Evolutionary conservation across 2,888 invertebrate species (phyloP), one percentile per base, ranked within the genome.

Genomic region (Thereva unica): DNA sequence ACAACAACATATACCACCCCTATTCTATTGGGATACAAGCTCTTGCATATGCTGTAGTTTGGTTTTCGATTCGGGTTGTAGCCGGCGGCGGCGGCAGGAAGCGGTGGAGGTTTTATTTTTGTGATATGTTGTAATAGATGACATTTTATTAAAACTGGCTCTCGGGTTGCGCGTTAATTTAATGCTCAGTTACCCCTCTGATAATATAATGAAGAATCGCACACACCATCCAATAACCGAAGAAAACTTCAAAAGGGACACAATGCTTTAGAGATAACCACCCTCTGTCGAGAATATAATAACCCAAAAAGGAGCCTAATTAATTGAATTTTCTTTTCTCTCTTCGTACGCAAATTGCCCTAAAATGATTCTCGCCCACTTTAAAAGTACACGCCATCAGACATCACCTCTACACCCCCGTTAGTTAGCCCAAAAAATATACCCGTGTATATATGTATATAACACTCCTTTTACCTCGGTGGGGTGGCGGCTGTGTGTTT

Each of bases 271-370:
- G n/a, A 41, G 40, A 61, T 42, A 61, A 12, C 59, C 61, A n/a
- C 50, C 40, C 37, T 23, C 49, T 23, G 37, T 6, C 49, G 3
- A 4, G 37, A 61, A n/a, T 9, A 23, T 50, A 61, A 50, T 45
- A 41, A 49, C 23, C 34, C 23, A 23, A 23, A 23, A 23, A 23
- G 41, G 61, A 41, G 12, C 50, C 50, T 64, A 64, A 64, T 64
- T 64, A 64, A 64, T 64, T 64, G 54, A 64, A 64, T 64, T 64
- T 64, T 55, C 64, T 41, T 55, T 54, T 55, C 54, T 47, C 12
- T 64, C 55, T 54, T 64, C 37, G 45, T 54, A 47, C 54, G 61
- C 47, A 64, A 64, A 64, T 64, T 64, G 55, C 54, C 54, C 54
- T 64, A 54, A 64, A 64, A 64, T 61, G 61, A 50, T 61, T 23